Conservation (phyloP, 2,888 invertebrate genomes). For the Trichopria drosophilae region DNA sequence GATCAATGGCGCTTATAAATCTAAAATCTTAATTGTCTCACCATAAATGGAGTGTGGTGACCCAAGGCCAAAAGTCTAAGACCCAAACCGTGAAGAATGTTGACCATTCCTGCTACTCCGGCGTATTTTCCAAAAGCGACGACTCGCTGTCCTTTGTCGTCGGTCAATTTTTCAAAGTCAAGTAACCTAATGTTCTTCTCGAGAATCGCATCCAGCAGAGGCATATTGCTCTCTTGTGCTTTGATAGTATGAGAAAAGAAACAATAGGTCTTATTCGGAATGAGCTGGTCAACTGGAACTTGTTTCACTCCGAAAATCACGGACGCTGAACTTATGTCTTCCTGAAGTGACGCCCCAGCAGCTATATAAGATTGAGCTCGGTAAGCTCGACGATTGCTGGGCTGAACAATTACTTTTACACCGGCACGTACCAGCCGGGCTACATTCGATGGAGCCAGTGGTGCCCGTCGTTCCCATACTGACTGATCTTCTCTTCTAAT, state of each 20-base stretch:
- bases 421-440: conserved; percentile 83
- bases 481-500: conserved; percentile 91
- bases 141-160: conserved; percentile 83
- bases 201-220: conserved; percentile 90
- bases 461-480: conserved; percentile 94
- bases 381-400: conserved; percentile 95
- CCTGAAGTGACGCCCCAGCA: conserved; percentile 90
- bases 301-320: conserved; percentile 98
- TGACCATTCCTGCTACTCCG: conserved; percentile 97
- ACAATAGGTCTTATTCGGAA: conserved; percentile 96
- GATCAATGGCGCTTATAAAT: too few species aligned
- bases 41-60: conserved; percentile 99
- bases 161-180: conserved; percentile 96
- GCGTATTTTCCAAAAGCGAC: conserved; percentile 99
- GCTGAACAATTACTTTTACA: conserved; percentile 95
- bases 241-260: conserved; percentile 99
- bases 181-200: conserved; percentile 96
- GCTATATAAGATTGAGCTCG: conserved; percentile 94
- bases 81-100: conserved; percentile 96
- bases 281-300: conserved; percentile 86
- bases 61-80: conserved; percentile 90
- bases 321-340: conserved; percentile 94
- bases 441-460: conserved; percentile 90
- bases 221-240: conserved; percentile 98
- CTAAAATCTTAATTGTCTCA: conserved; percentile 50